These are phyloP conservation scores for Stramonita haemastoma DNA, from an alignment of 2,888 invertebrate species.

Conservation along the genomic window DNA sequence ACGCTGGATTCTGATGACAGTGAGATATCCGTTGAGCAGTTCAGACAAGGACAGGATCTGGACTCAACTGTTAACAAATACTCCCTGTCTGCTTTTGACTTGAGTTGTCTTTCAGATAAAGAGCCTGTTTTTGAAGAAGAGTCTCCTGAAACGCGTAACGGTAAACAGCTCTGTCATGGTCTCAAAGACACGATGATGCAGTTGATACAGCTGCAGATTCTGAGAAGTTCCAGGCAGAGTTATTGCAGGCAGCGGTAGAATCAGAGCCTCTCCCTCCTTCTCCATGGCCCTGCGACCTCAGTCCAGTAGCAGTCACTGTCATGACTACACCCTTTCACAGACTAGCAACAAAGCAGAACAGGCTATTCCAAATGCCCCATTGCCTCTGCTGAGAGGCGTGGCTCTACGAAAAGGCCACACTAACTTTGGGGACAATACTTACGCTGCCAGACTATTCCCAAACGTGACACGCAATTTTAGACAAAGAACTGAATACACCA, in stretches of 20 bases:
- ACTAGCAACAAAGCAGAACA: background rate
- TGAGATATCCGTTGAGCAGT: background rate
- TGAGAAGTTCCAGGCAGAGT: background rate
- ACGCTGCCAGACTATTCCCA: background rate
- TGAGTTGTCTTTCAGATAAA: background rate
- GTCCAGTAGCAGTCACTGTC: background rate
- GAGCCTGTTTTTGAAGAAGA: background rate
- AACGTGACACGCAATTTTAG: background rate
- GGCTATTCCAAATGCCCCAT: background rate
- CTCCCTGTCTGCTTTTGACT: background rate
- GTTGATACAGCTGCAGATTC: background rate
- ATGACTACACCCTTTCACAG: background rate
- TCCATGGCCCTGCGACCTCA: background rate
- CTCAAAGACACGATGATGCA: background rate
- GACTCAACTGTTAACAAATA: background rate
- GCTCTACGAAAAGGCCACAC: background rate
- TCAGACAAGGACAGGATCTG: background rate
- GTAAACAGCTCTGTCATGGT: background rate
- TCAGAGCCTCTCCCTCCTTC: background rate
- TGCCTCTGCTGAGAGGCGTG: background rate
- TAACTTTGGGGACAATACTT: background rate
- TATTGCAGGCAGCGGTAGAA: background rate
- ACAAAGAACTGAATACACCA: background rate
- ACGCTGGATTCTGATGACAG: no score
- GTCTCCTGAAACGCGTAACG: background rate